phyloP scores from a whole-genome alignment of 1,140 invertebrate genomes.

The Glossosoma conforme region DNA sequence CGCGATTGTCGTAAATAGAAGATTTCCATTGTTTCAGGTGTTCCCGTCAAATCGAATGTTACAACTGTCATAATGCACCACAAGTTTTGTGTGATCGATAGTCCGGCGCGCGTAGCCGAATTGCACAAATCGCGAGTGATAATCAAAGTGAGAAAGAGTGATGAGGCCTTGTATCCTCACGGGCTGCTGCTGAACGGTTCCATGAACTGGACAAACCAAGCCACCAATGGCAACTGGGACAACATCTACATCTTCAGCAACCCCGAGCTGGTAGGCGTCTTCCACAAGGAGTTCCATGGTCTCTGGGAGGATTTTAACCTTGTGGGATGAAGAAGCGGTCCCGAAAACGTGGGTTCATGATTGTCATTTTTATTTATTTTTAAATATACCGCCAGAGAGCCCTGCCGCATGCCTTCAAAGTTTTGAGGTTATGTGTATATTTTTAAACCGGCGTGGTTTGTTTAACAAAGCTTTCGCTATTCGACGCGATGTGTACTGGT shows the following conservation, averaged over 20 bases:
- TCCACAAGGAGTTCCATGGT: conserved; percentile 5
- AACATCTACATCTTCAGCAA: conserved; percentile 4
- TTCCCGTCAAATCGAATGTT: conserved; percentile 8
- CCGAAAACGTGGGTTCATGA: too few species aligned
- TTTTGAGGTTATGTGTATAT: too few species aligned
- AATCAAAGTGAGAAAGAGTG: not conserved
- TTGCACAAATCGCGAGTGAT: not conserved
- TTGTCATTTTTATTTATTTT: too few species aligned
- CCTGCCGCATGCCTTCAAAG: too few species aligned
- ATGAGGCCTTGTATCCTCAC: not conserved
- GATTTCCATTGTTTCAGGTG: conserved; percentile 15
- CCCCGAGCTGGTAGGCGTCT: not conserved
- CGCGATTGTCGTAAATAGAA: too few species aligned
- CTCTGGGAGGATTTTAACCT: too few species aligned
- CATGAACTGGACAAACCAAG: conserved; percentile 19
- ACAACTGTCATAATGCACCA: conserved; percentile 18
- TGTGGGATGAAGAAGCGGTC: too few species aligned
- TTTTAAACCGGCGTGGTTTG: too few species aligned
- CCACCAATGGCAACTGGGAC: conserved; percentile 12
- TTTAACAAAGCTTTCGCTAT: too few species aligned
- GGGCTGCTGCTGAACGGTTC: conserved; percentile 14
- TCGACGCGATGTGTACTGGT: too few species aligned
- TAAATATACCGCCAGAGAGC: too few species aligned
- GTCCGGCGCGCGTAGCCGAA: not conserved
- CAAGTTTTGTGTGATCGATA: conserved; percentile 22